A percentile compares a stretch with the other conserved stretches of the same genome.
Conservation (phyloP, 1,140 invertebrate genomes). For the Pseudomyrmex concolor region DNA sequence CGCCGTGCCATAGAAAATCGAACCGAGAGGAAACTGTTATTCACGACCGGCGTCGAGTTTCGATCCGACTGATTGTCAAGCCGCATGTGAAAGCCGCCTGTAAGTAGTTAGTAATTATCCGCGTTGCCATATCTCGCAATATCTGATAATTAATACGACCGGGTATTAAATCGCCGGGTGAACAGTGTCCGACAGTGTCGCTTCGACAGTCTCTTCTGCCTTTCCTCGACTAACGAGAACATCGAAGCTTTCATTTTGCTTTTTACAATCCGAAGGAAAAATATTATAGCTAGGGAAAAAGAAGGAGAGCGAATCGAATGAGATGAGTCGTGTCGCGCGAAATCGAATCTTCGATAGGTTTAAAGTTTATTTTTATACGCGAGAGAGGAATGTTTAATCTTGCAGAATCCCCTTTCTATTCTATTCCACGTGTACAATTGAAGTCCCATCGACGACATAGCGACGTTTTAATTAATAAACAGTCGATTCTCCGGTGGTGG, state of each 20-base stretch:
- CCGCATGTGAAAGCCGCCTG: conserved; percentile 49
- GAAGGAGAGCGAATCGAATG: background rate
- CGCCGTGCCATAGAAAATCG: background rate
- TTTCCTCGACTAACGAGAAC: background rate
- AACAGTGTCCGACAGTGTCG: no score
- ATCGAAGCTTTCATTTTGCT: background rate
- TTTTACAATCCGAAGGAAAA: background rate
- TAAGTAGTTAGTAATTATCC: conserved; percentile 72
- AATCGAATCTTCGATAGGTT: conserved; percentile 26
- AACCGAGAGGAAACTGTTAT: conserved; percentile 56
- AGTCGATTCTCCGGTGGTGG: background rate
- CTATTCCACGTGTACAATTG: background rate
- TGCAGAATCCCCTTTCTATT: background rate
- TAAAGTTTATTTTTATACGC: background rate
- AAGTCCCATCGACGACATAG: background rate
- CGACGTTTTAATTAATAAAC: conserved; percentile 42
- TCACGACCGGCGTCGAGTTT: conserved; percentile 46
- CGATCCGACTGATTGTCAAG: conserved; percentile 37
- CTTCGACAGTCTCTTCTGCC: no score
- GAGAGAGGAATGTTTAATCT: background rate
- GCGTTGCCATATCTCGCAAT: conserved; percentile 14
- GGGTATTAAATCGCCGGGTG: no score
- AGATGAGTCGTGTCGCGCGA: background rate
- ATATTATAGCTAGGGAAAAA: conserved; percentile 2
- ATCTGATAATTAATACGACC: conserved; percentile 66